Base-by-base conservation (phyloP, 2,888 invertebrate genomes). In the Spatulosminthurus flaviceps region DNA sequence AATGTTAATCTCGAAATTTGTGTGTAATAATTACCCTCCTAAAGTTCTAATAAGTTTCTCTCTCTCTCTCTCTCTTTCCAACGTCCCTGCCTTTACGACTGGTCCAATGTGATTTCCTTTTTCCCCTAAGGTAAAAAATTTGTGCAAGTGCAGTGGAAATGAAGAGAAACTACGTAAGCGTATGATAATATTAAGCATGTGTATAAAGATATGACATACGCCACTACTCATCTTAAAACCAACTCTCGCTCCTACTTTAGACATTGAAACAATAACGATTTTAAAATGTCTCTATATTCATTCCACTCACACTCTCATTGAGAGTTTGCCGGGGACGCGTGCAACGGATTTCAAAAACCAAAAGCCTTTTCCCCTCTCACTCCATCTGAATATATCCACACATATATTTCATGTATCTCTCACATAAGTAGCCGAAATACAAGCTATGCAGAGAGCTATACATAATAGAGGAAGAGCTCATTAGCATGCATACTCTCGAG, bases 211-310 rank as follows among this genome's bases (percentile, higher is more conserved):
- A 74, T 42, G 42, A 28, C 76, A 76, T 76, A 76, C 42, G 76
- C 76, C 61, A 75, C 64, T 11, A 75, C 75, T 75, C 76, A 67
- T 67, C 61, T 61, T 64, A 70, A 64, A 70, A 70, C 70, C 70
- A 70, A 51, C 74, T 74, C 74, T 74, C 51, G 70, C 41, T 70
- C 70, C 70, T 41, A 70, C 51, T 72, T 70, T 70, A 61, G 74
- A 64, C 64, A 42, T 67, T 76, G 43, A 67, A 76, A 67, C 67
- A 76, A 67, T 78, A 72, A 78, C 71, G 78, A 78, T 24, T 78
- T 78, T 26, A 69, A 78, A 78, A 78, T 78, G 78, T 78, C 66
- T 64, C 66, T 42, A 73, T 78, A 72, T 34, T 78, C 78, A 78
- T 78, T 71, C 72, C 34, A 29, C 61, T 72, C 78, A 78, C 72